Percentiles rank a stretch among this genome's conserved stretches.
These are phyloP conservation scores for Catharus bicknelli DNA, from an alignment of 2,113 vertebrate genomes.

Conservation along the genomic window DNA sequence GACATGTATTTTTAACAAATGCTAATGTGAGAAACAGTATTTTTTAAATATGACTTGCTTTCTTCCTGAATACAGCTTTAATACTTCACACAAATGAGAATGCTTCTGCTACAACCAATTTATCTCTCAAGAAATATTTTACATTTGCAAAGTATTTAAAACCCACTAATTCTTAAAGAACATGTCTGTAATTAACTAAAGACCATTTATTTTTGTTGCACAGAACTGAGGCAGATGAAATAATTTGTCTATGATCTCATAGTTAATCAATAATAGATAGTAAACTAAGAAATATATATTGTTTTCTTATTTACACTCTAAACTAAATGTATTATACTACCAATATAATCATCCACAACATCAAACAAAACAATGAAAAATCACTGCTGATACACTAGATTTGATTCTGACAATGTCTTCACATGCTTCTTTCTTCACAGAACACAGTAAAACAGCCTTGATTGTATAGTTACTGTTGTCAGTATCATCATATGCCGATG, in stretches of 20 bases:
- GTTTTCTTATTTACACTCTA: neutral
- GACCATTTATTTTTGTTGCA: neutral
- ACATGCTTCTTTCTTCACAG: neutral
- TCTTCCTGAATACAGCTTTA: neutral
- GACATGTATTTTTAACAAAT: neutral
- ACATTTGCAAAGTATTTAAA: neutral
- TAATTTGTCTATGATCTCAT: neutral
- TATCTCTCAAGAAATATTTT: neutral
- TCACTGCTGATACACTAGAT: neutral
- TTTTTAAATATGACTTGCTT: neutral
- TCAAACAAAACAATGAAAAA: neutral
- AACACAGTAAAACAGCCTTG: neutral
- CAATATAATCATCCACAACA: neutral
- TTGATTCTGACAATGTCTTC: neutral
- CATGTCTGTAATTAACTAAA: neutral
- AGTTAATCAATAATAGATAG: neutral
- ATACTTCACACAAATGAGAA: neutral
- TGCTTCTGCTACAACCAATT: neutral
- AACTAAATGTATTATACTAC: neutral
- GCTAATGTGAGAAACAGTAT: neutral
- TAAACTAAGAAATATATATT: neutral
- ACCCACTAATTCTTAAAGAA: neutral
- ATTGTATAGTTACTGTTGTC: neutral
- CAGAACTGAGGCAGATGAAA: neutral
- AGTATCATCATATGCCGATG: neutral